Percentiles rank a stretch among this genome's conserved stretches.
Evolutionary conservation across 1,140 invertebrate species (phyloP).

Genomic region (Diorhabda carinulata): DNA sequence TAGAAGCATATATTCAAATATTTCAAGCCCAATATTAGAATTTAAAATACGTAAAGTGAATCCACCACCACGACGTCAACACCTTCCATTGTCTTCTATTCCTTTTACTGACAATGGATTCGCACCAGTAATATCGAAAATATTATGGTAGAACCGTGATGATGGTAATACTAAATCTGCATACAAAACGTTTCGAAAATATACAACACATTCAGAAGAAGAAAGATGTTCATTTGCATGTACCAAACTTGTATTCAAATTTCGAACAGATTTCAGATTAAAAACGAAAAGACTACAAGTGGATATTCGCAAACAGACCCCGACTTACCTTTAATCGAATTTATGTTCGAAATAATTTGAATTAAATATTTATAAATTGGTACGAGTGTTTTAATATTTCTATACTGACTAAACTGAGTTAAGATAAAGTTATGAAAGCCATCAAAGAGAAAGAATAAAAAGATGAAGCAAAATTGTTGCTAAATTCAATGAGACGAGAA

Average conservation of each 20-base stretch:
- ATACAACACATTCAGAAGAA: background rate
- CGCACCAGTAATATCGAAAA: background rate
- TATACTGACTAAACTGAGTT: no score
- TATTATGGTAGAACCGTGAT: slow-evolving; percentile 1
- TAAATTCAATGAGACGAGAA: no score
- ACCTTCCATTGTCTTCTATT: background rate
- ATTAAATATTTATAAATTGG: no score
- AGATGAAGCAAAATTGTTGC: no score
- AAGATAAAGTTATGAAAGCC: no score
- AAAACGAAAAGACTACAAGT: background rate
- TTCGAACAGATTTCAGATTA: slow-evolving; percentile 1
- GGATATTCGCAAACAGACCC: background rate
- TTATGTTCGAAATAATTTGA: no score
- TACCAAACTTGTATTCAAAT: background rate
- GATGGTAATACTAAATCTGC: background rate
- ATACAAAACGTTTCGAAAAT: slow-evolving; percentile 1
- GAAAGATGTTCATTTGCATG: background rate
- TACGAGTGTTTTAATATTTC: no score
- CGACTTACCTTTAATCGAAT: no score
- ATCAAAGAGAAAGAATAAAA: no score
- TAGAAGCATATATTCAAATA: background rate
- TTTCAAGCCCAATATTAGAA: background rate
- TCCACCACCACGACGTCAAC: background rate
- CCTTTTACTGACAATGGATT: background rate
- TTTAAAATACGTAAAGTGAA: background rate